Conservation (phyloP, 2,888 invertebrate species). For the Apocheima hispidaria region DNA sequence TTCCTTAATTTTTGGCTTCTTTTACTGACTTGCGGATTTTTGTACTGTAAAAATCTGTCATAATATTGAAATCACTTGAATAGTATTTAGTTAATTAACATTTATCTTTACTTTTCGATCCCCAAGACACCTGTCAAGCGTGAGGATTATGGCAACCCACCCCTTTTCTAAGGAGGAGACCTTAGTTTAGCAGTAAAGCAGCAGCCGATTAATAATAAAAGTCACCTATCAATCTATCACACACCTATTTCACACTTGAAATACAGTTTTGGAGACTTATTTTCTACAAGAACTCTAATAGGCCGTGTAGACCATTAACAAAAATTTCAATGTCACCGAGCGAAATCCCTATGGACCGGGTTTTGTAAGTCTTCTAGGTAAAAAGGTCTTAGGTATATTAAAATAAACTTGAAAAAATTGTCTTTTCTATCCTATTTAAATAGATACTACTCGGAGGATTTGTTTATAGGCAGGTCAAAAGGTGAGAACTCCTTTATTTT, state of each 20-base stretch:
- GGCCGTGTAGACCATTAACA: constrained; percentile 32
- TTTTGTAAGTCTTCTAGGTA: constrained; percentile 39
- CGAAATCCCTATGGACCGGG: constrained; percentile 32
- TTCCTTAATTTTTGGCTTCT: constrained; percentile 32
- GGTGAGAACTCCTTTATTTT: not conserved
- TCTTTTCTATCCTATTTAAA: not conserved
- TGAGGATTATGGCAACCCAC: too few relatives aligned
- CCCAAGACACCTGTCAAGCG: too few relatives aligned
- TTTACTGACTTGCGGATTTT: constrained; percentile 13
- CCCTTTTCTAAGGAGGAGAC: too few relatives aligned
- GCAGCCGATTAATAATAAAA: too few relatives aligned
- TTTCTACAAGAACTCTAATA: constrained; percentile 17
- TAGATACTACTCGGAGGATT: too few relatives aligned
- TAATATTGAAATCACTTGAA: not conserved
- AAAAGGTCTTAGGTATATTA: constrained; percentile 40
- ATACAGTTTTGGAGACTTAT: not conserved
- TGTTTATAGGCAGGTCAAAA: too few relatives aligned
- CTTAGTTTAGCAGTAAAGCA: too few relatives aligned
- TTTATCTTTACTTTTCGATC: too few relatives aligned
- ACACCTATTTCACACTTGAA: not conserved
- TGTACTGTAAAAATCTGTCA: constrained; percentile 5
- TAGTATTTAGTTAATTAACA: not conserved
- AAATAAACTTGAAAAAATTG: too few relatives aligned
- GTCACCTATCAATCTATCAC: too few relatives aligned
- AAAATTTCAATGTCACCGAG: constrained; percentile 35